These are phyloP conservation scores for Potamarius usumacintae DNA, from an alignment of 2,113 vertebrate species.

Conservation along the genomic window DNA sequence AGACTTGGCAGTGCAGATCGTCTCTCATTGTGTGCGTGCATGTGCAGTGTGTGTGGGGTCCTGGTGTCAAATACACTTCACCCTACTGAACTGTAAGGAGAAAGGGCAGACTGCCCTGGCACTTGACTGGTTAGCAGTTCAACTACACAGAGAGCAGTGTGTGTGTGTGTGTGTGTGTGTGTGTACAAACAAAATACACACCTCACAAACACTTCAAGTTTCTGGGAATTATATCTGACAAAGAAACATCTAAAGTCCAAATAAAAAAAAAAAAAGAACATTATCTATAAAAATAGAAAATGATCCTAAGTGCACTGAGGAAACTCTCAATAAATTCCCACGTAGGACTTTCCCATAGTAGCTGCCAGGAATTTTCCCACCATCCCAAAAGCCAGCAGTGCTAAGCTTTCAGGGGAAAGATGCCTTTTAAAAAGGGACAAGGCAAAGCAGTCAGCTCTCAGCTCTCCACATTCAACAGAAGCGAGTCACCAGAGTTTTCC, in stretches of 20 bases:
- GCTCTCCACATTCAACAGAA: background rate
- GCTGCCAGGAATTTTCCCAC: constrained; percentile 29
- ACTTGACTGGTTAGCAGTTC: background rate
- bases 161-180: background rate
- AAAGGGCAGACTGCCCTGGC: background rate
- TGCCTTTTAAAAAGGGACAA: background rate
- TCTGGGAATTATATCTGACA: background rate
- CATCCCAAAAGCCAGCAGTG: background rate
- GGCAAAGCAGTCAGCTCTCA: background rate
- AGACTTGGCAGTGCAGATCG: constrained; percentile 21
- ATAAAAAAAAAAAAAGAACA: background rate
- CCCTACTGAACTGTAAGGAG: constrained; percentile 17
- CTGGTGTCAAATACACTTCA: constrained; percentile 30
- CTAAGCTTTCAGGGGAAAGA: background rate
- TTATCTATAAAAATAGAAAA: background rate
- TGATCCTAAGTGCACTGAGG: background rate
- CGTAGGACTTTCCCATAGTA: background rate
- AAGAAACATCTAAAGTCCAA: background rate
- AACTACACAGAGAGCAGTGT: background rate
- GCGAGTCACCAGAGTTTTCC: background rate
- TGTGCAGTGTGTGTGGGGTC: background rate
- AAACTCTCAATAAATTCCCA: constrained; percentile 15
- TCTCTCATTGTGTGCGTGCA: constrained; percentile 15
- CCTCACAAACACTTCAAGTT: background rate
- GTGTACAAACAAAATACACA: background rate